Base-by-base conservation (phyloP, 2,113 vertebrate genomes). In the Gopherus flavomarginatus region DNA sequence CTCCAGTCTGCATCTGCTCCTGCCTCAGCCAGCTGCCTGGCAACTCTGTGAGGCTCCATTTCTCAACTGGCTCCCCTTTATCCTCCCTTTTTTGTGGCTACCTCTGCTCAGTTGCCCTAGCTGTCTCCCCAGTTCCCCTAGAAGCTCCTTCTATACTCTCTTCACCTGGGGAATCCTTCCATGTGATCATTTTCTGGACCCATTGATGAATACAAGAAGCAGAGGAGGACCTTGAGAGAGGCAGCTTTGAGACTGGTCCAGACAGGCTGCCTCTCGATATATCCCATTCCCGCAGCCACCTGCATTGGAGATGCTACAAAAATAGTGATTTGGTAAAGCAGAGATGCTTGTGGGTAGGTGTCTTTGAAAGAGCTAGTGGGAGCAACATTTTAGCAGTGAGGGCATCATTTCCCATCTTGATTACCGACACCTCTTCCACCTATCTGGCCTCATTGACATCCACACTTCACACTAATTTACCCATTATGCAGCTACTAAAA, bases 181-280 rank as follows among this genome's bases (percentile, higher is more conserved):
- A 79, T 72, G 91, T 35, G 31, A 38, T 88, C 72, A 16, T 57
- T 1, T 81, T 86, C 44, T 72, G 2, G 12, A 81, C 1, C 59
- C 44, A 47, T 3, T 22, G 1, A 0, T 86, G 35, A 52, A 52
- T 52, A 52, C 38, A 21, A 72, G 88, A 29, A 86, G 47, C 80
- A 80, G 31, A 38, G 14, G 53, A n/a, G 47, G 8, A 31, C 87
- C 26, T 26, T 79, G 7, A 79, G 22, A 53, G 26, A 21, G 3
- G 49, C 4, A 72, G 5, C 0, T 0, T 88, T 29, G 49, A 44
- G 38, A 13, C 4, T 89, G 22, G 14, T 21, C 22, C n/a, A 13
- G 53, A 31, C 6, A 2, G 27, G 52, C 52, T 52, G 16, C 16
- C 52, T 52, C 52, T 16, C 52, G 17, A 6, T 52, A 17, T 17